Percentiles rank a stretch among this genome's conserved stretches.
phyloP scores from a whole-genome alignment of 2,797 vertebrate genomes.

The Sphenodon punctatus region DNA sequence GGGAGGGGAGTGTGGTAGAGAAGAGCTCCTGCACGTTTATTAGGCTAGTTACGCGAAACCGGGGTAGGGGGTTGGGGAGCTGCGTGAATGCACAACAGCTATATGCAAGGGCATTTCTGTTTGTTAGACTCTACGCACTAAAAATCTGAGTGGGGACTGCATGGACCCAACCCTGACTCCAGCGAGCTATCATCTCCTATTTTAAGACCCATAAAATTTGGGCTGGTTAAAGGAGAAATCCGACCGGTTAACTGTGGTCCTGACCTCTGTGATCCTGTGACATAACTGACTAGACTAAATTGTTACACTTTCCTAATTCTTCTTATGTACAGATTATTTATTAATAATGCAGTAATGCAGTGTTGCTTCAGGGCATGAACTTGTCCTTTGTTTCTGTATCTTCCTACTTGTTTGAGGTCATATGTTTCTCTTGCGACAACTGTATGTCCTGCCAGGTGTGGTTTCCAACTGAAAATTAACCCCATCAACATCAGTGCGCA shows the following conservation, averaged over 20 bases:
- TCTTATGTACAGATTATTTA: not conserved
- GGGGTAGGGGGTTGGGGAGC: no score
- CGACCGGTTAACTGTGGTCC: not conserved
- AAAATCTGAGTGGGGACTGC: no score
- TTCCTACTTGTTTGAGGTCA: not conserved
- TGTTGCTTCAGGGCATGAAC: not conserved
- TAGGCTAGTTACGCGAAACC: no score
- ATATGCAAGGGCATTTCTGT: no score
- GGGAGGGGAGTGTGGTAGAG: no score
- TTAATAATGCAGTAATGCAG: not conserved
- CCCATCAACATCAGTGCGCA: rapidly evolving
- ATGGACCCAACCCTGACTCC: no score
- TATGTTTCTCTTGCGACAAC: not conserved
- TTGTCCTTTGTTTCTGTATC: not conserved
- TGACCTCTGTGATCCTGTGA: not conserved
- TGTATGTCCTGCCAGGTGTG: rapidly evolving
- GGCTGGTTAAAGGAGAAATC: not conserved
- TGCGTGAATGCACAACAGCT: no score
- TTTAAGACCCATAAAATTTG: no score
- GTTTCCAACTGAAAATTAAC: not conserved
- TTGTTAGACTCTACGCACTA: no score
- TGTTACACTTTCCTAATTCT: not conserved
- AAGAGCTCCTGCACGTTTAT: no score
- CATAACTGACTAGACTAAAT: not conserved
- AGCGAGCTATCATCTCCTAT: no score